phyloP scores from a whole-genome alignment of 1,140 invertebrate species.

The Heterodera schachtii region DNA sequence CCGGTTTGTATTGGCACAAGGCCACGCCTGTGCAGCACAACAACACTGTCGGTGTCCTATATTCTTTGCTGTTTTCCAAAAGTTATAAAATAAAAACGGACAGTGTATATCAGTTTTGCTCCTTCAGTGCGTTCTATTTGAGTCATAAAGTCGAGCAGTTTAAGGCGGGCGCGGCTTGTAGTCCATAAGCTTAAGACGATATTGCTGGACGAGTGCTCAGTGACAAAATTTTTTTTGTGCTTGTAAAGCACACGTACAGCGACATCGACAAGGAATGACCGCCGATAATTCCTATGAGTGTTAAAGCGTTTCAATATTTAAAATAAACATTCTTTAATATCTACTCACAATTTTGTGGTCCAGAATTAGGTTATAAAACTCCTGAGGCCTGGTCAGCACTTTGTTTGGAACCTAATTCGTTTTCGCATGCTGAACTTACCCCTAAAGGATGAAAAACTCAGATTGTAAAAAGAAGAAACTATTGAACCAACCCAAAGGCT shows the following conservation, averaged over 20 bases:
- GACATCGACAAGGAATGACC: neutral
- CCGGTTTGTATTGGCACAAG: neutral
- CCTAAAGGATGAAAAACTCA: neutral
- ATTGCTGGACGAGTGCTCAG: neutral
- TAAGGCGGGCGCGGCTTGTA: neutral
- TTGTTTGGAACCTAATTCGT: neutral
- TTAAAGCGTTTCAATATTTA: neutral
- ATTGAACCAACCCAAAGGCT: too few species aligned
- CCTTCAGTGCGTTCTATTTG: neutral
- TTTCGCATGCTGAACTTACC: conserved; percentile 1
- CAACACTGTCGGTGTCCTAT: neutral
- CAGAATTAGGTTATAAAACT: neutral
- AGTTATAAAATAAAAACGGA: neutral
- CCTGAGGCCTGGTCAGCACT: neutral
- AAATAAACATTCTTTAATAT: neutral
- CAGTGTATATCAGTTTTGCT: neutral
- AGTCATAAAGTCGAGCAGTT: neutral
- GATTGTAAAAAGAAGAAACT: too few species aligned
- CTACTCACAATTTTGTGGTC: neutral
- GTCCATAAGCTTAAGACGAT: neutral
- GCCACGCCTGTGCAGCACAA: neutral
- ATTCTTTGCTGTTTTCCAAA: neutral
- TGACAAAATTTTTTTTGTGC: neutral
- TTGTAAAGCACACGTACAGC: neutral
- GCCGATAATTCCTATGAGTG: neutral